A percentile compares a stretch with the other conserved stretches of the same genome.
These are phyloP conservation scores for Bubalus kerabau DNA, from an alignment of 2,113 vertebrate species.

Conservation along the genomic window DNA sequence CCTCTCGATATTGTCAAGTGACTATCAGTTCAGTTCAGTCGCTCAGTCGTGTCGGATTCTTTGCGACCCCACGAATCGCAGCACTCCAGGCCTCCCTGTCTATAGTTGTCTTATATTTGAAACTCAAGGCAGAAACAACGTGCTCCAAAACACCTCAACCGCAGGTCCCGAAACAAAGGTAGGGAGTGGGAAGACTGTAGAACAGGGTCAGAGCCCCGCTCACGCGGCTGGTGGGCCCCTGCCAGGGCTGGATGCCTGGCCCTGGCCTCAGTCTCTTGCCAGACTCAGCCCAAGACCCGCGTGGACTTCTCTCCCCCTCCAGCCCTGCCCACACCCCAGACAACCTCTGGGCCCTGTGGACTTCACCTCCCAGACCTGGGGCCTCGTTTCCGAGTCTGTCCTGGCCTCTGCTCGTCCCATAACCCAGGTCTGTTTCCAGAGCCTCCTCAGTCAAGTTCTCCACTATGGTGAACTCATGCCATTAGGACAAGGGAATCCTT, in stretches of 20 bases:
- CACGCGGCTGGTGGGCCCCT: no score
- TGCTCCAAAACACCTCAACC: background rate
- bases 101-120: background rate
- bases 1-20: background rate
- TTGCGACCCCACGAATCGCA: no score
- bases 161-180: background rate
- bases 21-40: no score
- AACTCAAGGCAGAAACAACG: background rate
- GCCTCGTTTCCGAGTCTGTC: background rate
- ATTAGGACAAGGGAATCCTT: rapidly evolving
- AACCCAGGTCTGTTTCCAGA: background rate
- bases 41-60: no score
- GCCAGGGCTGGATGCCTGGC: rapidly evolving
- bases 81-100: no score
- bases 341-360: background rate
- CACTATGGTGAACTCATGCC: background rate
- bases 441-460: background rate
- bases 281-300: no score
- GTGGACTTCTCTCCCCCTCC: background rate
- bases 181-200: background rate
- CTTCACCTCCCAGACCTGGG: background rate
- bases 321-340: rapidly evolving
- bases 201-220: background rate
- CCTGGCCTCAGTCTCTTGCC: background rate
- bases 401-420: background rate